Evolutionary conservation across 2,797 vertebrate genomes (phyloP).

Genomic region (Otolemur crassicaudatus): DNA sequence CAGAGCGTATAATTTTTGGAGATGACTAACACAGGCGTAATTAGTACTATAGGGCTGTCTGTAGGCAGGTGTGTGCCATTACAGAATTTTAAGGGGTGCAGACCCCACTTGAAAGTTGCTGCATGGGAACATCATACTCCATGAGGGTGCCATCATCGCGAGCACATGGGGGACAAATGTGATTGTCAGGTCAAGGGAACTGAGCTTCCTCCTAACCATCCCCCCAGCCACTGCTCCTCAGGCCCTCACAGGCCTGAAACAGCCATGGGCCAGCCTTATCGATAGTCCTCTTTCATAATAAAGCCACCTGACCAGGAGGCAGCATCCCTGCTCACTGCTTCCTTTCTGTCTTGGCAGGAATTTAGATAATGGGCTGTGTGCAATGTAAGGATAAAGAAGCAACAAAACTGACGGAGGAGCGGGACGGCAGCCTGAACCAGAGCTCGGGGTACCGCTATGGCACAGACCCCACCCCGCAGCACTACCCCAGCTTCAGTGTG

Average conservation of each 20-base stretch:
- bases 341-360: slow-evolving; percentile 89
- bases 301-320: neutral
- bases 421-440: slow-evolving; percentile 93
- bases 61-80: neutral
- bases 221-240: neutral
- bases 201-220: neutral
- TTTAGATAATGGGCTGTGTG: slow-evolving; percentile 99
- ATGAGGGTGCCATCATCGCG: neutral
- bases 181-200: neutral
- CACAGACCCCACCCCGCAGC: slow-evolving; percentile 94
- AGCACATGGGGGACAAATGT: neutral
- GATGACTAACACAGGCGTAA: neutral
- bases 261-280: too few relatives aligned
- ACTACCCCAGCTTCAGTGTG: slow-evolving; percentile 94
- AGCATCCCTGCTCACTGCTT: neutral
- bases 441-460: slow-evolving; percentile 95
- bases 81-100: neutral
- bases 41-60: neutral
- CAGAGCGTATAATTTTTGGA: neutral
- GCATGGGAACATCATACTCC: neutral
- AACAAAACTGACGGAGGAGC: slow-evolving; percentile 95
- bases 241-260: neutral
- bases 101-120: neutral
- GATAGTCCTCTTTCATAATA: neutral
- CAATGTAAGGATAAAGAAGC: slow-evolving; percentile 99